Base-by-base conservation (phyloP, 2,888 invertebrate species). In the Chesias legatella region DNA sequence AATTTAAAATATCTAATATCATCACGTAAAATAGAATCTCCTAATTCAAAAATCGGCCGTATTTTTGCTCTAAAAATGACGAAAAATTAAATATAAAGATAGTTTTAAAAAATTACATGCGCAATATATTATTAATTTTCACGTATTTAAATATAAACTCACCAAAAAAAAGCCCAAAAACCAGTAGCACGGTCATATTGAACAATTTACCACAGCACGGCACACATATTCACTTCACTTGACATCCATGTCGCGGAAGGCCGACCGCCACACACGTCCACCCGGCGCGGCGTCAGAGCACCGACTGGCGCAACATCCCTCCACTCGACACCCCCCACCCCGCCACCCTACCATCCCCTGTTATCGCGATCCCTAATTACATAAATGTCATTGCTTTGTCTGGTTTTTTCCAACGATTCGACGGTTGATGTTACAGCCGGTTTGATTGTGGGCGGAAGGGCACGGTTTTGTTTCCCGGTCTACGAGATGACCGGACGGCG, bases 341-440 rank as follows among this genome's bases (percentile, higher is more conserved):
- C n/a, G n/a, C n/a, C n/a, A n/a, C n/a, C n/a, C n/a, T n/a, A n/a
- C n/a, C n/a, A n/a, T n/a, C 51, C 56, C 60, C 60, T 67, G 71
- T 78, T 81, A 83, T 83, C 85, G 76, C 80, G 79, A 79, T 79
- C 65, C 75, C 77, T 86, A 86, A 86, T 86, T 85, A 86, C 85
- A 86, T 84, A 80, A 85, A 83, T 85, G 84, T 83, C 83, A 83
- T 79, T 76, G 76, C 74, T 82, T 79, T 77, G 79, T 81, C 76
- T 79, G 67, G 69, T 3, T 73, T 66, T 71, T 75, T 67, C 57
- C 52, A 50, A 51, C 63, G 63, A 71, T 68, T 69, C 52, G 61
- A 59, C 62, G 58, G 63, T 58, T 63, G 46, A 57, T 60, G 69
- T 73, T 71, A 74, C 70, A 55, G 56, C 64, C 63, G 58, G 66